Base-by-base conservation (phyloP, 1,140 invertebrate genomes). In the Monomorium pharaonis region DNA sequence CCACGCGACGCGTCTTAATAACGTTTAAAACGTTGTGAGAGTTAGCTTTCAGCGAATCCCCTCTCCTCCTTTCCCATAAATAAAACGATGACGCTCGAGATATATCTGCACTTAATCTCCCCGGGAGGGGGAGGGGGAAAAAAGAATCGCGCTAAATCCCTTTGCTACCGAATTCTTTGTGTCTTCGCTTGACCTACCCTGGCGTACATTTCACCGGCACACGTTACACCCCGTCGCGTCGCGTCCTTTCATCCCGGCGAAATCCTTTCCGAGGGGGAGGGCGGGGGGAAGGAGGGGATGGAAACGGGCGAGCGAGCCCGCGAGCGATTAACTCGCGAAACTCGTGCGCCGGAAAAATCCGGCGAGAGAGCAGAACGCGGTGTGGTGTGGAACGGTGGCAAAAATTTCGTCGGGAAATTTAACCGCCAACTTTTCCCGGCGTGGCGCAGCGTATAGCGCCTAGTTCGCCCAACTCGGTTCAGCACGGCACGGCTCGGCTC, bases 261-360 rank as follows among this genome's bases (percentile, higher is more conserved):
- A 83, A 83, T 83, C 78, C 78, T 83, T 83, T 27, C 78, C 67
- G 65, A 37, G 51, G 37, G 18, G 51, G 70, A 54, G 72, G 67
- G 49, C 42, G 37, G 49, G 65, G n/a, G n/a, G n/a, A n/a, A n/a
- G n/a, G n/a, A n/a, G n/a, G n/a, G n/a, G n/a, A n/a, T n/a, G n/a
- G n/a, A n/a, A n/a, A n/a, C 33, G 33, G 6, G 65, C 51, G 33
- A 37, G 33, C 33, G 33, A 16, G 65, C 51, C 78, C 78, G 78
- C 78, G 67, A 67, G 78, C 78, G 78, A 83, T 83, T 83, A 83
- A 72, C 67, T 83, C 78, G 78, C 67, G 67, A 83, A 74, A 83
- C 78, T 83, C 54, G 67, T 33, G 67, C 67, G 78, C 67, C 54
- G 78, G 78, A 83, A 83, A 83, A 83, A 83, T 69, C 67, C 54